phyloP scores from a whole-genome alignment of 2,113 vertebrate species.

The Macquaria australasica region DNA sequence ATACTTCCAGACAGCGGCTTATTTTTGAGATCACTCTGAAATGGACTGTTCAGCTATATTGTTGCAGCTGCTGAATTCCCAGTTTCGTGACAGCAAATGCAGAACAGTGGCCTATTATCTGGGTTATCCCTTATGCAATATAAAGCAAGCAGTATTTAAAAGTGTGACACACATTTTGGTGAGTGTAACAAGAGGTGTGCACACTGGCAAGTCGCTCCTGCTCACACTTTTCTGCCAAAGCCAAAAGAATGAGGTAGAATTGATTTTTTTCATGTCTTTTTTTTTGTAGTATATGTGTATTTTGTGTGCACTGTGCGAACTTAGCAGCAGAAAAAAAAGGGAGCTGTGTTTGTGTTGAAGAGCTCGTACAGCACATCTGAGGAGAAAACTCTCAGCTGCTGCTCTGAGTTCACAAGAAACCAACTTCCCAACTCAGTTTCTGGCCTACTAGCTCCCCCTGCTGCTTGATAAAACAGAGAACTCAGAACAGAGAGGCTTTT shows the following conservation, averaged over 20 bases:
- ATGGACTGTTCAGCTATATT: slow-evolving; percentile 39
- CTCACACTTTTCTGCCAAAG: slow-evolving; percentile 37
- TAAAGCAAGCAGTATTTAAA: slow-evolving; percentile 53
- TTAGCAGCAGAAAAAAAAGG: slow-evolving; percentile 21
- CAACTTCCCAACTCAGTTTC: slow-evolving; percentile 60
- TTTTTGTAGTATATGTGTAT: not conserved
- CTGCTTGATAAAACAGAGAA: slow-evolving; percentile 40
- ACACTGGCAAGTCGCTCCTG: slow-evolving; percentile 20
- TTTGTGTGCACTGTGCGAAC: slow-evolving; percentile 22
- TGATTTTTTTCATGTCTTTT: too few relatives aligned
- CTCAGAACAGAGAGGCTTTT: not conserved
- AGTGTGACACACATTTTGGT: slow-evolving; percentile 44
- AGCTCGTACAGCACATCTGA: slow-evolving; percentile 59
- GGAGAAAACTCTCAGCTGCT: slow-evolving; percentile 46
- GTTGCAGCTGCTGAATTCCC: slow-evolving; percentile 32
- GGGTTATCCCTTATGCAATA: slow-evolving; percentile 42
- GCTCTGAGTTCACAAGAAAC: slow-evolving; percentile 38
- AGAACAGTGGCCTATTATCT: slow-evolving; percentile 29
- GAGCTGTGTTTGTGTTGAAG: slow-evolving; percentile 55
- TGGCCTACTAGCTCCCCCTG: slow-evolving; percentile 83
- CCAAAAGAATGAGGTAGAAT: slow-evolving; percentile 18
- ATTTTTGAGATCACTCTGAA: slow-evolving; percentile 55
- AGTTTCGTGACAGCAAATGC: slow-evolving; percentile 37
- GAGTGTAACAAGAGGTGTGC: slow-evolving; percentile 8
- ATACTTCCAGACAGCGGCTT: slow-evolving; percentile 50